Evolutionary conservation across 1,140 invertebrate species (phyloP).

Genomic region (Lethocerus indicus): DNA sequence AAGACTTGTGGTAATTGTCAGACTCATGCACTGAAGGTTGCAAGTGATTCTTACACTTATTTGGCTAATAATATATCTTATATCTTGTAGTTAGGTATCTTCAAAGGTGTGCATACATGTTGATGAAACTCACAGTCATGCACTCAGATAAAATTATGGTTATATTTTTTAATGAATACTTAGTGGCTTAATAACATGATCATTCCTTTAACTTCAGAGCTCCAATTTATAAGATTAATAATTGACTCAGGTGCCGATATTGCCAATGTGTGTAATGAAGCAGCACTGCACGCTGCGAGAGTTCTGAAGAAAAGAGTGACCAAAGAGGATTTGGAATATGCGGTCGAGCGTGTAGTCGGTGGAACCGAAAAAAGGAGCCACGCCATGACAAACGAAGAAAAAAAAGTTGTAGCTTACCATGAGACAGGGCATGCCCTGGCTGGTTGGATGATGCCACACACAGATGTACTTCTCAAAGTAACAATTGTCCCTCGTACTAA

Average conservation of each 20-base stretch:
- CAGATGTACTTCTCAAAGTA: conserved; percentile 90
- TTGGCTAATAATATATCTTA: too few species aligned
- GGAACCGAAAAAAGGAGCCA: conserved; percentile 68
- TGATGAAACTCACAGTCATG: too few species aligned
- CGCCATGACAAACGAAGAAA: conserved; percentile 38
- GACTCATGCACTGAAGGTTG: too few species aligned
- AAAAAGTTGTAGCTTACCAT: conserved; percentile 78
- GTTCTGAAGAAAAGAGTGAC: conserved; percentile 44
- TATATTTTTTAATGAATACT: not conserved
- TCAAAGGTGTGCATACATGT: too few species aligned
- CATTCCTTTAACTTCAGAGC: not conserved
- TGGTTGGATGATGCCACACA: conserved; percentile 86
- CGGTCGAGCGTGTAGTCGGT: conserved; percentile 73
- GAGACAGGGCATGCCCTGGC: conserved; percentile 91
- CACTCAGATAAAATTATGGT: not conserved
- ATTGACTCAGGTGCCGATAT: conserved; percentile 65
- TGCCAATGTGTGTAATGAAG: conserved; percentile 88
- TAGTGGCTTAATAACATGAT: not conserved
- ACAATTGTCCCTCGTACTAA: conserved; percentile 87
- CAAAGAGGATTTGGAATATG: conserved; percentile 62
- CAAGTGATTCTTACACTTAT: too few species aligned
- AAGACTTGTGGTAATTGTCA: too few species aligned
- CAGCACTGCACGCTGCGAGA: conserved; percentile 78
- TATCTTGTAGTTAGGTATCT: too few species aligned
- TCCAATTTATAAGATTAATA: not conserved